Percentiles rank a stretch among this genome's conserved stretches.
Evolutionary conservation across 1,140 invertebrate genomes (phyloP).

Genomic region (Nephila pilipes): DNA sequence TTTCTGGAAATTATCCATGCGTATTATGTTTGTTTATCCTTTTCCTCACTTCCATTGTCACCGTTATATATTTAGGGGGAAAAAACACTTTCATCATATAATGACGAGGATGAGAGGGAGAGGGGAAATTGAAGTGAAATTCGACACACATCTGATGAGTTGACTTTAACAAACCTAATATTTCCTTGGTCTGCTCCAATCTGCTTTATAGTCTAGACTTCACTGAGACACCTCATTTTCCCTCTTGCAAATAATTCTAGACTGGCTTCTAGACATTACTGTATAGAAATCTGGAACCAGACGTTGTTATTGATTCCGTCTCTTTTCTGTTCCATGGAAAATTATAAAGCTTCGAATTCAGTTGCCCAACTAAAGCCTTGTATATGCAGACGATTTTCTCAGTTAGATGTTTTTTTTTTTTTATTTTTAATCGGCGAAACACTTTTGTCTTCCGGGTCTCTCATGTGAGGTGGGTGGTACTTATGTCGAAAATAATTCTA

Average conservation of each 20-base stretch:
- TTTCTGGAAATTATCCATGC: conserved; percentile 11
- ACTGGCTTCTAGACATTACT: conserved; percentile 39
- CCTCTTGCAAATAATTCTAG: not conserved
- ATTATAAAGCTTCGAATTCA: not conserved
- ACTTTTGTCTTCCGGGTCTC: conserved; percentile 9
- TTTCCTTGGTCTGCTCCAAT: not conserved
- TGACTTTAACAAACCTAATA: not conserved
- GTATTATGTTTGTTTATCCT: not conserved
- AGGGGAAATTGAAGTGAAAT: not conserved
- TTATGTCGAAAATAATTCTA: not conserved
- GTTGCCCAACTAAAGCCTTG: not conserved
- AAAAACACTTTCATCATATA: not conserved
- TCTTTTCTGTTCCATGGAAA: conserved; percentile 1
- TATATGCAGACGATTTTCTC: not conserved
- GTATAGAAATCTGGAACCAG: conserved; percentile 28
- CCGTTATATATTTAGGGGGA: not conserved
- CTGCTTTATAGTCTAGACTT: conserved; percentile 42
- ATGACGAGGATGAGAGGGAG: not conserved
- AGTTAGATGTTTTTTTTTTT: not conserved
- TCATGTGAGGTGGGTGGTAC: not conserved
- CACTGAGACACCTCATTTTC: not conserved
- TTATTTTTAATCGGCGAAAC: not conserved
- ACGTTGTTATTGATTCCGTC: conserved; percentile 57
- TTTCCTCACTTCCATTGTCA: conserved; percentile 23
- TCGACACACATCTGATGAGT: conserved; percentile 26